A percentile compares a stretch with the other conserved stretches of the same genome.
Conservation (phyloP, 2,113 vertebrate species). For the Actenoides hombroni region DNA sequence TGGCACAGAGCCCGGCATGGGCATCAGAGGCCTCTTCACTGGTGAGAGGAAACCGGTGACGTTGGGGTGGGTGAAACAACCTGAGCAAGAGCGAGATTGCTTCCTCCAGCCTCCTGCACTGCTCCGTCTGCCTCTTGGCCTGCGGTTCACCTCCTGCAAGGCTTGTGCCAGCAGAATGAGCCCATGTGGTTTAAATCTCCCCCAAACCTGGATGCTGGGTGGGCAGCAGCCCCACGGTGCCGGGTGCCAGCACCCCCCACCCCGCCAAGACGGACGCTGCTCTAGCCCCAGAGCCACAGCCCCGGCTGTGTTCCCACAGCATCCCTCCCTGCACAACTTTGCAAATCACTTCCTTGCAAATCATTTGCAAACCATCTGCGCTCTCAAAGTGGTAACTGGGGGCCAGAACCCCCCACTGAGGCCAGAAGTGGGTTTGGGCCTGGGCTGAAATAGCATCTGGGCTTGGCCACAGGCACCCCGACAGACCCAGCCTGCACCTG, state of each 20-base stretch:
- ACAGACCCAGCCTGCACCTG: fast-evolving
- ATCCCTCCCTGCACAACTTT: fast-evolving
- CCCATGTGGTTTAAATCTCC: neutral
- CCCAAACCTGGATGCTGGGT: neutral
- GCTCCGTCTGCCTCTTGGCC: fast-evolving
- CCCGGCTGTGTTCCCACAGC: neutral
- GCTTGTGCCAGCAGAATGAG: neutral
- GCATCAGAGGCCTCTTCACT: neutral
- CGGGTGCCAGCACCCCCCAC: neutral
- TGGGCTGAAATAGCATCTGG: neutral
- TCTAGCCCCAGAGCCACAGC: neutral
- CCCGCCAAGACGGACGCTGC: fast-evolving
- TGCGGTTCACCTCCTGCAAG: neutral
- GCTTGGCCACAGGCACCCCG: fast-evolving
- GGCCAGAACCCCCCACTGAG: neutral
- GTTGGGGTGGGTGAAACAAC: neutral
- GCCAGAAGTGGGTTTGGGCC: neutral
- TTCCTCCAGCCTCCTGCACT: neutral
- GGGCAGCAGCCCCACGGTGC: neutral
- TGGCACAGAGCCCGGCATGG: fast-evolving
- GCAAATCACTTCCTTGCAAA: neutral
- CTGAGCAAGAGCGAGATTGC: neutral
- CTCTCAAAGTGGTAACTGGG: neutral
- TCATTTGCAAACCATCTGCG: neutral
- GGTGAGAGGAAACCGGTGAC: neutral